Evolutionary conservation across 2,113 vertebrate species (phyloP).

Genomic region (Pyrgilauda ruficollis): DNA sequence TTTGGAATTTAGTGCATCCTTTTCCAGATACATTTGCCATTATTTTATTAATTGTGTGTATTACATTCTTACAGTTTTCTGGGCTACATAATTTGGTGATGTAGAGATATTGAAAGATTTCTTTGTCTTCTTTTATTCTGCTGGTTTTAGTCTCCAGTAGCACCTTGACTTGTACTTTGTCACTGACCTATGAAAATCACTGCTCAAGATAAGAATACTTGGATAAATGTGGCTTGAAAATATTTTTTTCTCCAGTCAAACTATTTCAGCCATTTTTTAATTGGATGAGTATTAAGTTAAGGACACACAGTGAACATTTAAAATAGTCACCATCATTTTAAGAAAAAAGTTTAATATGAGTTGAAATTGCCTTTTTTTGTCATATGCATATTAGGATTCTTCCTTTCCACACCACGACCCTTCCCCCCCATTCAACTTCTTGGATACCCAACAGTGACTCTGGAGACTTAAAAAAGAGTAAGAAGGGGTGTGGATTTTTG

Average conservation of each 20-base stretch:
- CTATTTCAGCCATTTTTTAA: background rate
- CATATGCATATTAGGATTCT: slow-evolving; percentile 41
- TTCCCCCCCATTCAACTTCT: slow-evolving; percentile 48
- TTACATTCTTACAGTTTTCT: background rate
- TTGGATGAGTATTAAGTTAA: background rate
- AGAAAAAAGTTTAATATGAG: background rate
- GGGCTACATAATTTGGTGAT: background rate
- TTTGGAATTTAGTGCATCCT: slow-evolving; percentile 59
- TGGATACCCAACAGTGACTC: slow-evolving; percentile 79
- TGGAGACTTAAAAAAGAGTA: slow-evolving; percentile 80
- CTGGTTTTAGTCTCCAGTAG: background rate
- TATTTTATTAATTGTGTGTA: slow-evolving; percentile 15
- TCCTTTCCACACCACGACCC: background rate
- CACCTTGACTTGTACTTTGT: slow-evolving; percentile 33
- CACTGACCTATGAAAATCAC: slow-evolving; percentile 47
- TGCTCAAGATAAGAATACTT: background rate
- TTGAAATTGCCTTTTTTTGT: slow-evolving; percentile 33
- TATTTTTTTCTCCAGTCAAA: background rate
- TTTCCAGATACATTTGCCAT: slow-evolving; percentile 25
- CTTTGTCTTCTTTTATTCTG: background rate
- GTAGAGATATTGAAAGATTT: slow-evolving; percentile 15
- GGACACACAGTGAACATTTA: slow-evolving; percentile 17
- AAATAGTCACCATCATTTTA: slow-evolving; percentile 15
- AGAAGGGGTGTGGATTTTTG: slow-evolving; percentile 82
- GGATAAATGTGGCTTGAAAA: slow-evolving; percentile 41